Evolutionary conservation across 2,888 invertebrate species (phyloP).

Genomic region (Koerneria pararmatus): DNA sequence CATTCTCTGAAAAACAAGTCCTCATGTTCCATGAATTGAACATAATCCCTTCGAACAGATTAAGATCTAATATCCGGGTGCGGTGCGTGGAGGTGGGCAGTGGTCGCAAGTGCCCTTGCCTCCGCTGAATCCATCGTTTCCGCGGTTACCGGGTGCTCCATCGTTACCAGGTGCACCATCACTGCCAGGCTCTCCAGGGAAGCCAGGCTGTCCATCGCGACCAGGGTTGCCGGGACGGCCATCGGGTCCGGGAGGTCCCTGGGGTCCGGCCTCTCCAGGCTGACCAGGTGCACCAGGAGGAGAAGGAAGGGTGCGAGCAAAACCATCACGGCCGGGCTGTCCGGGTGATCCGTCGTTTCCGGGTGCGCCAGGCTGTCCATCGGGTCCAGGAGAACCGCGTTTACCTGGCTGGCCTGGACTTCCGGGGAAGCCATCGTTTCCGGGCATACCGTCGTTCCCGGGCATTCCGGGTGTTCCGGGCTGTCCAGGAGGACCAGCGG

Average conservation of each 20-base stretch:
- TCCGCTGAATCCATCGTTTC: constrained; percentile 23
- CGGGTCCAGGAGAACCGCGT: constrained; percentile 13
- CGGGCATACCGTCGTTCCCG: constrained; percentile 22
- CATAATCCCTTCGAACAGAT: too few species aligned
- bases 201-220: constrained; percentile 22
- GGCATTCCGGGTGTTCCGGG: constrained; percentile 17
- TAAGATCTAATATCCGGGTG: constrained; percentile 25
- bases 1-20: too few species aligned
- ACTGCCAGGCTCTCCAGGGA: constrained; percentile 21
- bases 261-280: constrained; percentile 22
- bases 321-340: constrained; percentile 22
- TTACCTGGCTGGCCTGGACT: constrained; percentile 20
- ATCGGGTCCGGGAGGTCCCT: constrained; percentile 26
- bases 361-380: constrained; percentile 25
- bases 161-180: constrained; percentile 21
- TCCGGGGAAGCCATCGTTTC: constrained; percentile 19
- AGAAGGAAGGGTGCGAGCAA: constrained; percentile 19
- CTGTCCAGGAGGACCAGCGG: constrained; percentile 19
- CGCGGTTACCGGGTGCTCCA: constrained; percentile 21
- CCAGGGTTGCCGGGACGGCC: constrained; percentile 21
- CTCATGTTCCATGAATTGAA: too few species aligned
- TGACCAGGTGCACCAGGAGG: constrained; percentile 21
- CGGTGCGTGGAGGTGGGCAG: constrained; percentile 24
- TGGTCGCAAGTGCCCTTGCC: constrained; percentile 26
- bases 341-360: constrained; percentile 24